phyloP scores from a whole-genome alignment of 2,113 vertebrate genomes.

The Corvus hawaiiensis region DNA sequence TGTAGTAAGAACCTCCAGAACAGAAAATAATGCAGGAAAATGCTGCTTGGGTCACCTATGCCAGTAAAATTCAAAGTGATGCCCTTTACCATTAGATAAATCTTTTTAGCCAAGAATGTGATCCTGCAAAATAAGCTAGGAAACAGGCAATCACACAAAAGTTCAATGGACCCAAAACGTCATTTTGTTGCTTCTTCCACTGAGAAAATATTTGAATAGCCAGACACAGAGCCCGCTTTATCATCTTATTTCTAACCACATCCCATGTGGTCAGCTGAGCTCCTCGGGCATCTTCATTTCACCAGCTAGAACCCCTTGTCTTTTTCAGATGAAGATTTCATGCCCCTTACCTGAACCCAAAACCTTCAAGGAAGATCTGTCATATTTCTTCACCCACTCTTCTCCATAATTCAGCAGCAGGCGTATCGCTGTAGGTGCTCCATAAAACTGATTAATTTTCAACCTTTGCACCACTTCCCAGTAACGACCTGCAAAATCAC shows the following conservation, averaged over 20 bases:
- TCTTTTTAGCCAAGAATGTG: neutral
- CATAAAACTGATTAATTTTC: constrained; percentile 89
- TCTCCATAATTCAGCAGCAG: constrained; percentile 85
- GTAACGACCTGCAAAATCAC: constrained; percentile 80
- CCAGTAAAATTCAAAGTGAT: neutral
- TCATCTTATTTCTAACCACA: neutral
- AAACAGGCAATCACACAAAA: neutral
- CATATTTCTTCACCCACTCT: constrained; percentile 87
- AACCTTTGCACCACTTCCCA: constrained; percentile 89
- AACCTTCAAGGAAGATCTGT: constrained; percentile 85
- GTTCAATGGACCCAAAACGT: neutral
- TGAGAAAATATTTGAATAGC: neutral
- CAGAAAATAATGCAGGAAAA: neutral
- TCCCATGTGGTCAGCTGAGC: neutral
- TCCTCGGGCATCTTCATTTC: neutral
- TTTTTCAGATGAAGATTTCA: neutral
- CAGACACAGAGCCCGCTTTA: neutral
- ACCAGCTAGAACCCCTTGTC: neutral
- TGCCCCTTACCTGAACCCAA: constrained; percentile 82
- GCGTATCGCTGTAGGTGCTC: constrained; percentile 86
- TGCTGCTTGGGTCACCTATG: neutral
- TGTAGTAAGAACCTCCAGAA: neutral
- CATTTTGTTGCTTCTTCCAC: neutral
- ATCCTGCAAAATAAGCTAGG: neutral
- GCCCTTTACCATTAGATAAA: neutral